Evolutionary conservation across 2,113 vertebrate species (phyloP).

Genomic region (Proterorhinus semilunaris): DNA sequence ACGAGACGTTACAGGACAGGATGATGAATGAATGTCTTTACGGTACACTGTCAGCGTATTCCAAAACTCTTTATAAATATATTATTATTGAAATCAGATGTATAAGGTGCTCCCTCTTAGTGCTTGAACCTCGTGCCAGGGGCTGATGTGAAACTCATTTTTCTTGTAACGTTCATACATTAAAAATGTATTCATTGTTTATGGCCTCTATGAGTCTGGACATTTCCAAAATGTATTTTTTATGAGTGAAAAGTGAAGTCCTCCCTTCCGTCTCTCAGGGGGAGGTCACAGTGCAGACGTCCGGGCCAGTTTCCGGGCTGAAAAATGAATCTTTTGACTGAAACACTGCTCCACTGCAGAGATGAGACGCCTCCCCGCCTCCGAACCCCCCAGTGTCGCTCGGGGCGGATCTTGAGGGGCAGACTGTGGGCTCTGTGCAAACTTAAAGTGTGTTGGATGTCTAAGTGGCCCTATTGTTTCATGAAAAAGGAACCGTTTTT

Average conservation of each 20-base stretch:
- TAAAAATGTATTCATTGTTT: neutral
- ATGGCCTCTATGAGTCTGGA: neutral
- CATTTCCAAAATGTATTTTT: neutral
- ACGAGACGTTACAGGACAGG: no score
- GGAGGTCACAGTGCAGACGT: conserved; percentile 23
- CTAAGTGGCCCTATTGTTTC: no score
- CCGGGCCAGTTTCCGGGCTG: conserved; percentile 15
- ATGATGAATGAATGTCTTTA: no score
- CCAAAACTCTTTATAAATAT: no score
- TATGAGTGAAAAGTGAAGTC: neutral
- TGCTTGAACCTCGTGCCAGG: neutral
- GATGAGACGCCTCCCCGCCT: conserved; percentile 10
- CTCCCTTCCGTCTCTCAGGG: neutral
- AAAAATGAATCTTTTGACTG: conserved; percentile 32
- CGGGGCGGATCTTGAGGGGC: neutral
- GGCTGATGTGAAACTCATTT: neutral
- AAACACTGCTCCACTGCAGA: conserved; percentile 16
- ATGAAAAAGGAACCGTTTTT: no score
- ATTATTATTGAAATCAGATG: no score
- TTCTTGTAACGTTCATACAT: neutral
- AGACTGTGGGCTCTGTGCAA: conserved; percentile 19
- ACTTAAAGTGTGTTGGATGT: conserved; percentile 20
- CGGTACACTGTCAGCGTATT: no score
- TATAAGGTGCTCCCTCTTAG: no score
- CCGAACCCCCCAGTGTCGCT: conserved; percentile 14